Conservation (phyloP, 1,140 invertebrate genomes). For the Parasteatoda tepidariorum region DNA sequence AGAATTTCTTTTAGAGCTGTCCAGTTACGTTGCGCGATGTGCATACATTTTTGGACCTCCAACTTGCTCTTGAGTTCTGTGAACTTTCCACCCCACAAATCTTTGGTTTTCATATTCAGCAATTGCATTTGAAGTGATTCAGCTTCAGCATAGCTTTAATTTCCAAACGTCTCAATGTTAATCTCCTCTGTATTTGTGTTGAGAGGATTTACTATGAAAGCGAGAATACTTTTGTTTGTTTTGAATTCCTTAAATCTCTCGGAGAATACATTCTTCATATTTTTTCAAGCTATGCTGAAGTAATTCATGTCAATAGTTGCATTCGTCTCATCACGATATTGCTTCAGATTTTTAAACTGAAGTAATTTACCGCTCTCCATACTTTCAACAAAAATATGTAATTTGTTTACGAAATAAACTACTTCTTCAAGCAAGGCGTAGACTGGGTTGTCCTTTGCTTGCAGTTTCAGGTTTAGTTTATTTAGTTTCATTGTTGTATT, state of each 20-base stretch:
- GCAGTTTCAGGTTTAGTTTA: too few relatives aligned
- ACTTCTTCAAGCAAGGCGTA: too few relatives aligned
- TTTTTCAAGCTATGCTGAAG: not conserved
- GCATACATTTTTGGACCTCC: too few relatives aligned
- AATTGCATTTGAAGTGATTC: conserved; percentile 9
- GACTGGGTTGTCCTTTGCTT: too few relatives aligned
- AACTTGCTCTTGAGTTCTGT: not conserved
- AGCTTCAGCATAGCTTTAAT: too few relatives aligned
- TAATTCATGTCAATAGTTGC: too few relatives aligned
- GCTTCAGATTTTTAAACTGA: too few relatives aligned
- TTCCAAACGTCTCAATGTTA: not conserved
- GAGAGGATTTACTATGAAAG: too few relatives aligned
- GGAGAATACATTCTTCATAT: not conserved
- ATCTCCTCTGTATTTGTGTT: not conserved
- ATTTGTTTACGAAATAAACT: conserved; percentile 1
- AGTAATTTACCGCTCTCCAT: conserved; percentile 30
- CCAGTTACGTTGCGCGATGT: too few relatives aligned
- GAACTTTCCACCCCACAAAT: conserved; percentile 7
- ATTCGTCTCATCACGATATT: conserved; percentile 35
- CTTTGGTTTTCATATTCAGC: conserved; percentile 13
- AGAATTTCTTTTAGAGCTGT: too few relatives aligned
- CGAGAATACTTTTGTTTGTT: not conserved
- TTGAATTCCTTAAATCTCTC: not conserved
- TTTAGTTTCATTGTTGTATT: too few relatives aligned
- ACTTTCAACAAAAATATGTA: conserved; percentile 6